phyloP scores from a whole-genome alignment of 2,113 vertebrate genomes.

The Thymallus thymallus region DNA sequence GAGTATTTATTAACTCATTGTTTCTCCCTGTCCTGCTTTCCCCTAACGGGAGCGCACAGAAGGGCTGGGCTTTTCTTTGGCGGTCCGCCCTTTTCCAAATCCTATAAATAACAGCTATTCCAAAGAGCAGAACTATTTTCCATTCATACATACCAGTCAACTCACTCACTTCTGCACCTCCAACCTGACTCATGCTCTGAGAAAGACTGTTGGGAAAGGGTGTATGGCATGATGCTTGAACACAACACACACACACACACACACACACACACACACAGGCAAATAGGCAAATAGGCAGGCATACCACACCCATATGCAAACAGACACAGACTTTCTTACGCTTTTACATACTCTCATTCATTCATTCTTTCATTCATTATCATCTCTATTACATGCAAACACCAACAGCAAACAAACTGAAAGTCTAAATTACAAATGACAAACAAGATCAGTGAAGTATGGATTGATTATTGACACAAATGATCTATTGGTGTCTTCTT shows the following conservation, averaged over 20 bases:
- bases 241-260: slow-evolving; percentile 23
- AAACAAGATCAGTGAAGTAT: no score
- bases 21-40: slow-evolving; percentile 25
- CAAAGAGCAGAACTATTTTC: slow-evolving; percentile 56
- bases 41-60: slow-evolving; percentile 43
- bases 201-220: slow-evolving; percentile 39
- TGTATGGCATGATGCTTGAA: slow-evolving; percentile 13
- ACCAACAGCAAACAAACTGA: no score
- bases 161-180: slow-evolving; percentile 44
- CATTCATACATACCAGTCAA: slow-evolving; percentile 60
- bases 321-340: no score
- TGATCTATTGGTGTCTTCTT: no score
- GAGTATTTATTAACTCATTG: not conserved
- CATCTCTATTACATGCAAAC: no score
- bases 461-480: no score
- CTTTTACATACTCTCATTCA: no score
- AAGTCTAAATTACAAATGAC: no score
- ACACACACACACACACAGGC: slow-evolving; percentile 31
- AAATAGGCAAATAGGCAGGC: slow-evolving; percentile 22
- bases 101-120: slow-evolving; percentile 68
- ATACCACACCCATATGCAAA: not conserved
- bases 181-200: slow-evolving; percentile 35
- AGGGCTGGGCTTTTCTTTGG: slow-evolving; percentile 43
- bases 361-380: no score
- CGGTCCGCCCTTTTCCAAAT: slow-evolving; percentile 50